These are phyloP conservation scores for Pristis pectinata DNA, from an alignment of 2,797 vertebrate genomes.

Conservation along the genomic window DNA sequence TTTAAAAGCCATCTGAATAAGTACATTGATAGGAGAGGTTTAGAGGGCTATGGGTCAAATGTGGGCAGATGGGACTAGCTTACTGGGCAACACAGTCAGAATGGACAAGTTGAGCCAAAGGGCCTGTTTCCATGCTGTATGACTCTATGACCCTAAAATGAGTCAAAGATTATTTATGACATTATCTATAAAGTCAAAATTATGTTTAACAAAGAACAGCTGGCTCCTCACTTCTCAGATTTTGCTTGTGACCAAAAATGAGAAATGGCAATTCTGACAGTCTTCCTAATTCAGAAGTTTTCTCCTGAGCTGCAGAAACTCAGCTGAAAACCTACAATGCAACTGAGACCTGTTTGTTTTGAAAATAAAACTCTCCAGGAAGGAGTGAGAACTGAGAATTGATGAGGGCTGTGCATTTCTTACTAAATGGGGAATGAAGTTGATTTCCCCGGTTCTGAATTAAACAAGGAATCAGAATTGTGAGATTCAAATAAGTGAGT, in stretches of 20 bases:
- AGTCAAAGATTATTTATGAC: neutral
- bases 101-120: no score
- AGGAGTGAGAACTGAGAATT: neutral
- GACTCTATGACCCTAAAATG: no score
- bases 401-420: neutral
- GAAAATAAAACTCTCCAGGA: neutral
- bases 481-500: conserved; percentile 5
- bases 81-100: no score
- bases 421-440: neutral
- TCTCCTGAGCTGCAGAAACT: neutral
- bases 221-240: neutral
- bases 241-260: neutral
- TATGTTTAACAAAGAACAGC: neutral
- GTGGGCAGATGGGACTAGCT: no score
- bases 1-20: no score
- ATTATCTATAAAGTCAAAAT: neutral
- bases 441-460: conserved; percentile 34
- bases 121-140: no score
- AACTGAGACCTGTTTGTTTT: neutral
- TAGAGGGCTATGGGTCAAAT: no score
- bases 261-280: neutral
- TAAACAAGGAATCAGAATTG: neutral
- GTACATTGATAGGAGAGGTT: no score
- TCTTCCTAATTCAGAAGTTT: neutral
- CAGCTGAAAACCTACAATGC: neutral